These are phyloP conservation scores for Drosophila ogumai DNA, from an alignment of 1,140 invertebrate genomes.

Conservation along the genomic window DNA sequence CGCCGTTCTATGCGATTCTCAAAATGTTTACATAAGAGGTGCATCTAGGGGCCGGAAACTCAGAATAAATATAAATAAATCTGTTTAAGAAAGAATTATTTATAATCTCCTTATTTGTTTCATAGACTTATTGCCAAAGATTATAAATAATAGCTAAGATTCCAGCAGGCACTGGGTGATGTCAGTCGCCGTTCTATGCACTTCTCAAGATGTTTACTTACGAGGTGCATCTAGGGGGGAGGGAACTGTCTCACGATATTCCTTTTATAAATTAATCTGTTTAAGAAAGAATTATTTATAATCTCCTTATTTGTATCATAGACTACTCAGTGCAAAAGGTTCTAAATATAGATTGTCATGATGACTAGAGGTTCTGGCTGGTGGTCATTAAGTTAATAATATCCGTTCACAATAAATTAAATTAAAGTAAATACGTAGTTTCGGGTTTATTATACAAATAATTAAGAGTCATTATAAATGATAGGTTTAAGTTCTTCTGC, in stretches of 20 bases:
- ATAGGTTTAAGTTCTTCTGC: not conserved
- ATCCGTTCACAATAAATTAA: not conserved
- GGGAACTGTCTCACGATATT: not conserved
- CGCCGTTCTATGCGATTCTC: too few species aligned
- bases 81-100: not conserved
- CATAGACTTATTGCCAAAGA: not conserved
- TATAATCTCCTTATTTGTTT: not conserved
- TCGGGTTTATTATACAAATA: not conserved
- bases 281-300: not conserved
- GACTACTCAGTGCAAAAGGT: not conserved
- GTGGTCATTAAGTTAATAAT: conserved; percentile 8
- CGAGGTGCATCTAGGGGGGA: not conserved
- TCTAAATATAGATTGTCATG: conserved; percentile 14
- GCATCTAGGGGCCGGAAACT: too few species aligned
- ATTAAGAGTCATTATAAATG: not conserved
- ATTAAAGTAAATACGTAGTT: not conserved
- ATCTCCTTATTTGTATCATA: conserved; percentile 3
- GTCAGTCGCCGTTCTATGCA: conserved; percentile 24
- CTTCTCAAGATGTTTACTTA: not conserved
- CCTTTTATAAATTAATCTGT: not conserved
- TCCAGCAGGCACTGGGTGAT: conserved; percentile 25
- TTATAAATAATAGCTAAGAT: not conserved
- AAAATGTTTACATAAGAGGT: too few species aligned
- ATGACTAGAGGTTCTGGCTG: not conserved
- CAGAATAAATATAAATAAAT: too few species aligned